Evolutionary conservation across 1,140 invertebrate species (phyloP), one percentile per base, ranked within the genome.

Genomic region (Lanistes nyassanus): DNA sequence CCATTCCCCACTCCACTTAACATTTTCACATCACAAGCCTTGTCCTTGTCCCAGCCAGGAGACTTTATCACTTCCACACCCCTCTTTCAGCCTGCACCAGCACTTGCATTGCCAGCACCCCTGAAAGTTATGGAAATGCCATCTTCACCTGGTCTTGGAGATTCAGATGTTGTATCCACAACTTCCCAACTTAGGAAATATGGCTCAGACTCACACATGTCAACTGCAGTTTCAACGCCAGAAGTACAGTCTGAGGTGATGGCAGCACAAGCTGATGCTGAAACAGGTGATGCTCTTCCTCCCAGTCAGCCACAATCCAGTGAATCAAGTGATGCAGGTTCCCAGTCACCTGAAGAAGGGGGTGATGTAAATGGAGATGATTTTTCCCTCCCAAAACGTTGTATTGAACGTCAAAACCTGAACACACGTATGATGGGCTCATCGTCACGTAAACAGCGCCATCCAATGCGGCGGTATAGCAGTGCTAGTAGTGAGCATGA

Each of bases 391-490:
- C 69, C 74, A 39, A 76, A 77, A 34, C 74, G 71, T 21, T 69
- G 51, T 36, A 81, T 81, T 37, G 80, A 81, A 39, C 78, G 84
- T 2, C 77, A 79, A 66, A 87, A 87, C 74, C 79, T 87, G 9
- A 85, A 87, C 75, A 81, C 82, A 13, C 64, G 83, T n/a, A 84
- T 86, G 81, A 81, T 86, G 26, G 75, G 79, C 23, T 81, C 80
- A 0, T 58, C 70, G 31, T 55, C 68, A 6, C 82, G 86, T 3
- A 86, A 87, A 75, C 86, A 87, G 78, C 76, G 82, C 21, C 79
- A 84, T 76, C 86, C 86, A 19, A 86, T 86, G 84, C 77, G 86
- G n/a, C 78, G 86, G 13, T 83, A 82, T 60, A 85, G 84, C 60
- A 84, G 82, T 69, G 80, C 79, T 31, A 73, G 79, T 53, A 81